phyloP scores from a whole-genome alignment of 2,113 vertebrate genomes.

The Solenodon paradoxus region DNA sequence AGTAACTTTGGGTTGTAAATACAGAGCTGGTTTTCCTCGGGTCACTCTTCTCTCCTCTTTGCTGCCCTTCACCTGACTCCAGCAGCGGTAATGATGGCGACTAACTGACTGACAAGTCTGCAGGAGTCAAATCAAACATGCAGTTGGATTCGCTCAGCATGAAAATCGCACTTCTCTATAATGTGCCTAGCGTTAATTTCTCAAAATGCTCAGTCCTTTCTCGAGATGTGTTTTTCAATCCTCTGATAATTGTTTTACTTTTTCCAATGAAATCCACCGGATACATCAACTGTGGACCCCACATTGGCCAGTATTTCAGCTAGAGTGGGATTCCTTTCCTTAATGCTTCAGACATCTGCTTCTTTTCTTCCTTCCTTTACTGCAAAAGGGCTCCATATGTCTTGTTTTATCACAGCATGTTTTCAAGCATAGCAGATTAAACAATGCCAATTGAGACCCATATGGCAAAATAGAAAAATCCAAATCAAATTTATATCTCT shows the following conservation, averaged over 20 bases:
- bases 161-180: neutral
- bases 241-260: neutral
- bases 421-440: slow-evolving; percentile 49
- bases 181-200: neutral
- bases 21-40: neutral
- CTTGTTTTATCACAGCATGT: slow-evolving; percentile 26
- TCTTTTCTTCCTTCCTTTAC: neutral
- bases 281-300: neutral
- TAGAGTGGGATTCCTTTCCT: neutral
- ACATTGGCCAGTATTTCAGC: neutral
- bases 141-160: neutral
- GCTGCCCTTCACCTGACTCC: neutral
- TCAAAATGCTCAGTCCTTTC: neutral
- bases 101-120: neutral
- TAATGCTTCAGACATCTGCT: slow-evolving; percentile 15
- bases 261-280: neutral
- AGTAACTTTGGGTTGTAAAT: neutral
- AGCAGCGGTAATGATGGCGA: neutral
- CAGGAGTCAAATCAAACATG: neutral
- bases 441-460: slow-evolving; percentile 30
- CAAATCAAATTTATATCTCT: neutral
- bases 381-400: slow-evolving; percentile 47
- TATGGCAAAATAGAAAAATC: slow-evolving; percentile 36
- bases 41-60: neutral
- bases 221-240: neutral